A percentile compares a stretch with the other conserved stretches of the same genome.
phyloP scores from a whole-genome alignment of 2,113 vertebrate genomes.

The Alaudala cheleensis region DNA sequence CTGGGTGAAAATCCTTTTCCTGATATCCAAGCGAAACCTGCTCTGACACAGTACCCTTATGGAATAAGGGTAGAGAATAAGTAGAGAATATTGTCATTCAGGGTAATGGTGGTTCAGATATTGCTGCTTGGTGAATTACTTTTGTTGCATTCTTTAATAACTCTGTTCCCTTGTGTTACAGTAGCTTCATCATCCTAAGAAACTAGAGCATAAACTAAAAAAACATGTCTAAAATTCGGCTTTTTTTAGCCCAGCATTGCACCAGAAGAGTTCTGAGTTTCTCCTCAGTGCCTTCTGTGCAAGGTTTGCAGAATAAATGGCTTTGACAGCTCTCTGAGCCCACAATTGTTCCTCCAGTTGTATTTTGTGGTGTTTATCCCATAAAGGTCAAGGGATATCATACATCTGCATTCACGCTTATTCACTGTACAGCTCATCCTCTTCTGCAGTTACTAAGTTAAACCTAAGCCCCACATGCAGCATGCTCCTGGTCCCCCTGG shows the following conservation, averaged over 20 bases:
- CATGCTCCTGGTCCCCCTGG: rapidly evolving
- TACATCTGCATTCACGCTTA: neutral
- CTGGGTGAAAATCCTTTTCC: neutral
- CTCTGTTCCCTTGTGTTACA: neutral
- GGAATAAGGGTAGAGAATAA: neutral
- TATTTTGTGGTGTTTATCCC: neutral
- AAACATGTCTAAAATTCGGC: neutral
- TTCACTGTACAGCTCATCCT: neutral
- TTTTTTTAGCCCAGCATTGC: neutral
- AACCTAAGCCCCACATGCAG: neutral
- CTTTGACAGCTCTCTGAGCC: neutral
- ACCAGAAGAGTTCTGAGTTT: neutral
- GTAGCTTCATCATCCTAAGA: neutral
- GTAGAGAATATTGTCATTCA: neutral
- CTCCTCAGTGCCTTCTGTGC: neutral
- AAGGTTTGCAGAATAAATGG: neutral
- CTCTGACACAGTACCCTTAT: neutral
- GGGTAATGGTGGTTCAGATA: neutral
- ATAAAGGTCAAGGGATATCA: neutral
- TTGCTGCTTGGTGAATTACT: neutral
- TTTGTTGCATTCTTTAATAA: neutral
- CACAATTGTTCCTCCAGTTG: neutral
- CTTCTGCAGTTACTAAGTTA: neutral
- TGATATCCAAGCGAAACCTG: neutral
- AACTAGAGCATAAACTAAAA: neutral